Evolutionary conservation across 92 coral and sea anemone species (phyloP).

Genomic region (Phenganax subtilis): DNA sequence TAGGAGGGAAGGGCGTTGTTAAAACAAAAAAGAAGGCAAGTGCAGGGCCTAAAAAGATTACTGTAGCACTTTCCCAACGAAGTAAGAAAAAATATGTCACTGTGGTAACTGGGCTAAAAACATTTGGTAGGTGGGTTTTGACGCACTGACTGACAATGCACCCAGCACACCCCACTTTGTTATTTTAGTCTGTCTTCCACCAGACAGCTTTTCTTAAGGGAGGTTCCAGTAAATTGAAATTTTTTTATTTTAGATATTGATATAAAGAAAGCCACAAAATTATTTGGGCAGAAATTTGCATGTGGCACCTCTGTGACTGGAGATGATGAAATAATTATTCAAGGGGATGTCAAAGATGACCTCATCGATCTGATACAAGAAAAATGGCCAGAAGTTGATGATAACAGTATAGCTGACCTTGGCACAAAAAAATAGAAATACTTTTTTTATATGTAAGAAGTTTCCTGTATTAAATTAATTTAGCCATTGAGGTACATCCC

Average conservation of each 20-base stretch:
- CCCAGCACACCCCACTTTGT: too few relatives aligned
- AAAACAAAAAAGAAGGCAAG: slow-evolving; percentile 90
- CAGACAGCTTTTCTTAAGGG: not conserved
- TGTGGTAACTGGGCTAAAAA: slow-evolving; percentile 83
- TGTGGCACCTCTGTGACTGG: slow-evolving; percentile 98
- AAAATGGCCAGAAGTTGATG: slow-evolving; percentile 96
- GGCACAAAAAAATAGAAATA: slow-evolving; percentile 41
- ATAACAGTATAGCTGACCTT: slow-evolving; percentile 65
- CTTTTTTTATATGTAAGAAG: not conserved
- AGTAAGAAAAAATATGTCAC: slow-evolving; percentile 97
- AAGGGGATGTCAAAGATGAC: slow-evolving; percentile 92
- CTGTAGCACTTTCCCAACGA: slow-evolving; percentile 73
- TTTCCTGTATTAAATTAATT: not conserved
- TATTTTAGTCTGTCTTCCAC: too few relatives aligned
- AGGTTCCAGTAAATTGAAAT: not conserved
- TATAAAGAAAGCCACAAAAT: slow-evolving; percentile 82
- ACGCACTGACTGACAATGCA: too few relatives aligned
- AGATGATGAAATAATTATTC: slow-evolving; percentile 90
- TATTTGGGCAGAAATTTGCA: slow-evolving; percentile 80
- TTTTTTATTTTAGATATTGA: slow-evolving; percentile 61
- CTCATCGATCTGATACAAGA: slow-evolving; percentile 87
- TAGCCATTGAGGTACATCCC: too few relatives aligned
- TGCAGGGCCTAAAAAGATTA: slow-evolving; percentile 56
- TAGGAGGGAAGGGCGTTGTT: slow-evolving; percentile 86
- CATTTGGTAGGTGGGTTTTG: slow-evolving; percentile 69